Base-by-base conservation (phyloP, 2,113 vertebrate genomes). In the Sigmodon hispidus region DNA sequence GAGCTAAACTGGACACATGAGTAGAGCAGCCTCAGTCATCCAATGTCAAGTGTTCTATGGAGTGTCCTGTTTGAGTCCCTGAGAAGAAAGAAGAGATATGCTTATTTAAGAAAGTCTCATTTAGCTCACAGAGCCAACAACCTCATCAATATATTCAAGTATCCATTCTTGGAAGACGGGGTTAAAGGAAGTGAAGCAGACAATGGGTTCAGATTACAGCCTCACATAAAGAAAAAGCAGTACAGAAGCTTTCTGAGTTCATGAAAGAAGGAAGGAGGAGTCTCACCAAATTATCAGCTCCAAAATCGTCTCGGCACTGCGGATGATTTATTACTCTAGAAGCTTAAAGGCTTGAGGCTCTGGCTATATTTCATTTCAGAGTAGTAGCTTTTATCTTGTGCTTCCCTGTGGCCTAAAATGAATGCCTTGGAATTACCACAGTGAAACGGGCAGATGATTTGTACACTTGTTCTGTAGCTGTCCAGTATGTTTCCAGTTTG, bases 251-350 rank as follows among this genome's bases (percentile, higher is more conserved):
- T 88, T 72, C 92, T 94, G 86, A 73, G 17, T 77, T 63, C 94
- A n/a, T 59, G 43, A 92, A 48, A 36, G 31, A 84, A 21, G 52
- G 65, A 69, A 88, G 50, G 69, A 92, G 61, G 63, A 57, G 89
- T 83, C 85, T 83, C 89, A 81, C 89, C 92, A 67, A 90, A 83
- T 95, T 90, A 90, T 90, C 95, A 96, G 90, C 92, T 97, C 94
- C 96, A 90, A 94, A 88, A 76, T 73, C 57, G 10, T 86, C 93
- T 95, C 85, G 26, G 61, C 85, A 43, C 95, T 40, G 17, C 45
- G 24, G 55, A 26, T 94, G 94, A 97, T 95, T 94, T 92, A 92
- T 61, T 73, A 73, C 52, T 52, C 76, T 86, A 50, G 89, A 91
- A 86, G 81, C 52, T 92, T 95, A 96, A 92, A 95, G 93, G 31